Percentiles rank a stretch among this genome's conserved stretches.
Evolutionary conservation across 2,113 vertebrate species (phyloP).

Genomic region (Hydropotes inermis): DNA sequence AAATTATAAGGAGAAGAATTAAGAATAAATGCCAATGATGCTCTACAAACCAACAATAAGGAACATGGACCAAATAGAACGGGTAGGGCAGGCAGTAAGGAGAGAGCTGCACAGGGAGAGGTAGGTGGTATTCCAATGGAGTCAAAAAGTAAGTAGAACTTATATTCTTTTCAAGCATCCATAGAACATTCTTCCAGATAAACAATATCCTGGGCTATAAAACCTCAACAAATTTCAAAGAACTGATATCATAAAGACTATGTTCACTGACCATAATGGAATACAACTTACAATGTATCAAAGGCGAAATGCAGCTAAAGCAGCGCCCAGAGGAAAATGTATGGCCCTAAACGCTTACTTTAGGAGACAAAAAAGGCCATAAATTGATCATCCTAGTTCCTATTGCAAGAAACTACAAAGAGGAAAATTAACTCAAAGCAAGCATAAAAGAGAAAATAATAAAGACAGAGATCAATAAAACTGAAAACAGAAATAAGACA

Average conservation of each 20-base stretch:
- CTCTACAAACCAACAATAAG: not conserved
- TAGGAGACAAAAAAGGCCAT: not conserved
- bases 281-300: not conserved
- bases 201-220: not conserved
- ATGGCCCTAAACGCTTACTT: not conserved
- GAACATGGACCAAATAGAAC: not conserved
- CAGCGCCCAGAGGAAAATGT: not conserved
- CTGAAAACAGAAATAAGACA: not conserved
- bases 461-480: not conserved
- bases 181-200: not conserved
- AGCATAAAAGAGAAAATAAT: not conserved
- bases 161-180: not conserved
- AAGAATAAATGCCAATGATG: not conserved
- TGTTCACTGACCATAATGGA: not conserved
- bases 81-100: not conserved
- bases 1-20: not conserved
- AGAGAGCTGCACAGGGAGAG: not conserved
- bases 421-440: not conserved
- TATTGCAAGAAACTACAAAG: slow-evolving; percentile 9
- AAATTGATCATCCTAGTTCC: not conserved
- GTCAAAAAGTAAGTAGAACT: not conserved
- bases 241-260: not conserved
- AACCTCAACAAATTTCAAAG: not conserved
- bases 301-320: not conserved
- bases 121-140: not conserved